phyloP scores from a whole-genome alignment of 2,797 vertebrate genomes.

The Todus mexicanus region DNA sequence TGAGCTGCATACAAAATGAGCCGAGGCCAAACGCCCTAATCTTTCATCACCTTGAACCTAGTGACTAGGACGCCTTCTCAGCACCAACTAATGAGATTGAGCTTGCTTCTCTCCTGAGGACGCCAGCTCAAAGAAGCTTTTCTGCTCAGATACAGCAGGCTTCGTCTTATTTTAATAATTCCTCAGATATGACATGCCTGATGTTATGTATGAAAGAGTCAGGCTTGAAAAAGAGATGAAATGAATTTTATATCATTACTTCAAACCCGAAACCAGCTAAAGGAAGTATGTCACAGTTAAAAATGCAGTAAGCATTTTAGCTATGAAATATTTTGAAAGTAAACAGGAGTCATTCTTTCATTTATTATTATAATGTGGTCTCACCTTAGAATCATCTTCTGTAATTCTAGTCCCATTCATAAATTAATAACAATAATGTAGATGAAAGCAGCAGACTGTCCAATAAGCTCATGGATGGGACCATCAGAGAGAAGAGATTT shows the following conservation, averaged over 20 bases:
- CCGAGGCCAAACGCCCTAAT: constrained; percentile 94
- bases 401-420: constrained; percentile 68
- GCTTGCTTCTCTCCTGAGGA: constrained; percentile 87
- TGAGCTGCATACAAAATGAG: constrained; percentile 93
- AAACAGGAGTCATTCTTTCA: constrained; percentile 69
- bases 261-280: constrained; percentile 81
- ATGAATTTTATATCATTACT: constrained; percentile 93
- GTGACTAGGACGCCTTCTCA: constrained; percentile 94
- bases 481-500: constrained; percentile 64
- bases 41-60: constrained; percentile 99
- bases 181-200: constrained; percentile 86
- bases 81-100: constrained; percentile 97
- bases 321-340: constrained; percentile 66
- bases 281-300: constrained; percentile 84
- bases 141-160: constrained; percentile 78
- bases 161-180: constrained; percentile 88
- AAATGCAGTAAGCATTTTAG: constrained; percentile 76
- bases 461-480: constrained; percentile 65
- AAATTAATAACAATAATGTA: constrained; percentile 74
- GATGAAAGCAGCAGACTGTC: constrained; percentile 64
- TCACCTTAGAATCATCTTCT: constrained; percentile 67
- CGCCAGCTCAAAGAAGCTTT: constrained; percentile 80
- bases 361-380: constrained; percentile 66
- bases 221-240: constrained; percentile 84
- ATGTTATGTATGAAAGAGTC: constrained; percentile 86